Evolutionary conservation across 2,888 invertebrate species (phyloP).

Genomic region (Oscheius sp.): DNA sequence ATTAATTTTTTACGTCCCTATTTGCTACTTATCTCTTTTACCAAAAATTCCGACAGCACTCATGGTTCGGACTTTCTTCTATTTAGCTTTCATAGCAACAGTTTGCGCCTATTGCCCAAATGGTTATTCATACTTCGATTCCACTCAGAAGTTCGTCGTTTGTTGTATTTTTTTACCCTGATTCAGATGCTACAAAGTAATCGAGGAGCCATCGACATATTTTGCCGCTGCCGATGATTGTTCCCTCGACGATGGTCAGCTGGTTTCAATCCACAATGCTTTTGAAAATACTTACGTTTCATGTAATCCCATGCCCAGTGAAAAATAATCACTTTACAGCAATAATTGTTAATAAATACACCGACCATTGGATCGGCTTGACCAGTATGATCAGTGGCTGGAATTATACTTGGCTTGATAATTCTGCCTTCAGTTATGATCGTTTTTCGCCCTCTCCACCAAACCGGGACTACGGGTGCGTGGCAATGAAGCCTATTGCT

Average conservation of each 20-base stretch:
- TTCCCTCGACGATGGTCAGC: background rate
- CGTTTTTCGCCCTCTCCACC: background rate
- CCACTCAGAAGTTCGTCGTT: background rate
- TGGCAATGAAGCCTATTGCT: background rate
- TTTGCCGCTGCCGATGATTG: background rate
- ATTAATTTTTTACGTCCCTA: too few relatives aligned
- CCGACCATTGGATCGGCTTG: background rate
- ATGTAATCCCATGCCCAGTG: background rate
- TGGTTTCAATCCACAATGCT: background rate
- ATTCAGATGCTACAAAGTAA: background rate
- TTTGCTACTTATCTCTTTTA: too few relatives aligned
- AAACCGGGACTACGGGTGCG: background rate
- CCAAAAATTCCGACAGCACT: too few relatives aligned
- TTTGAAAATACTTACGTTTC: background rate
- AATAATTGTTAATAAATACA: too few relatives aligned
- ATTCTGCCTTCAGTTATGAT: background rate
- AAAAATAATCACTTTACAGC: background rate
- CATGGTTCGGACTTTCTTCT: too few relatives aligned
- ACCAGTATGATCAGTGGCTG: constrained; percentile 2
- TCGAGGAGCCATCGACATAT: background rate
- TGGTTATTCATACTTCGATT: background rate
- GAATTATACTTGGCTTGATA: background rate
- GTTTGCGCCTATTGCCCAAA: background rate
- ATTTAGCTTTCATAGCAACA: too few relatives aligned
- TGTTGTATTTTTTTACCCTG: background rate